Evolutionary conservation across 2,797 vertebrate species (phyloP).

Genomic region (Poecile montanus): DNA sequence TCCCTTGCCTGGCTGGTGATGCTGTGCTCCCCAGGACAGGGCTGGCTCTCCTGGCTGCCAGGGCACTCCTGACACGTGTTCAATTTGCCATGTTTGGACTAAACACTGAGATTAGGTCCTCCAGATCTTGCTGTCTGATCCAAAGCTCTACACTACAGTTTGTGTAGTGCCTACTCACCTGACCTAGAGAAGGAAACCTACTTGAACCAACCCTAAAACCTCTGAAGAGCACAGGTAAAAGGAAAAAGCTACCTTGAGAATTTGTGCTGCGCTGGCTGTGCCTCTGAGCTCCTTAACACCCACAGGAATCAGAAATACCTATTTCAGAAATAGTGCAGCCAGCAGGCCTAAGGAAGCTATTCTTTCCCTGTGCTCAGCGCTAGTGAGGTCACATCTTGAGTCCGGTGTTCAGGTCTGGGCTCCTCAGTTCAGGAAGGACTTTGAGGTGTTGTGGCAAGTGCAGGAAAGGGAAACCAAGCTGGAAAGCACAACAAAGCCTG

Average conservation of each 20-base stretch:
- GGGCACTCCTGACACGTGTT: accelerated
- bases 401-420: background rate
- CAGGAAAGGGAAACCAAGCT: background rate
- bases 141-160: background rate
- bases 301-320: background rate
- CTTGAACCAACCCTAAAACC: background rate
- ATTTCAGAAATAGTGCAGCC: background rate
- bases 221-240: background rate
- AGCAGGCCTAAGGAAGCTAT: background rate
- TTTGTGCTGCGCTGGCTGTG: accelerated
- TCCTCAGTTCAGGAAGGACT: background rate
- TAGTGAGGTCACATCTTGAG: background rate
- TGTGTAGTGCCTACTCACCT: accelerated
- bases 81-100: background rate
- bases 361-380: background rate
- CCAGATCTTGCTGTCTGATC: background rate
- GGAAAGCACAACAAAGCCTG: background rate
- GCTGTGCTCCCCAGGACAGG: background rate
- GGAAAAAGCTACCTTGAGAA: background rate
- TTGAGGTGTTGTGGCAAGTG: background rate
- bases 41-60: background rate
- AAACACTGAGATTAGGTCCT: background rate
- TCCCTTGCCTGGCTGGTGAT: accelerated
- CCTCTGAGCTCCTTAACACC: too few species aligned
- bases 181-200: accelerated